Conservation (phyloP, 2,888 invertebrate species). For the Agrotis ipsilon region DNA sequence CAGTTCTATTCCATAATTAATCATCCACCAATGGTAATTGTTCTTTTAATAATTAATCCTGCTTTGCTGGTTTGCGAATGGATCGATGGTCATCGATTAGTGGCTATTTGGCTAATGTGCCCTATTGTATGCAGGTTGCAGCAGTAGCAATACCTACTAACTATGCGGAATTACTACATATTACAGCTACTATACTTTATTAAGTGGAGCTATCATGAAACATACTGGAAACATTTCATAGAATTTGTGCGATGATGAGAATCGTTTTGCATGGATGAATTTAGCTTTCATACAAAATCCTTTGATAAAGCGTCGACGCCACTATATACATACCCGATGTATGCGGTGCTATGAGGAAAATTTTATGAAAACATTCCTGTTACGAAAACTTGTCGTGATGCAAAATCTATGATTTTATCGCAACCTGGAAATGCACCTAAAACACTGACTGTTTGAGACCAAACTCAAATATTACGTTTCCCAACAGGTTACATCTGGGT, state of each 20-base stretch:
- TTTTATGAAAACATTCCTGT: not conserved
- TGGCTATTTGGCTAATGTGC: slow-evolving; percentile 27
- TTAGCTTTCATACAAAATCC: not conserved
- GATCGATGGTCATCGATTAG: slow-evolving; percentile 32
- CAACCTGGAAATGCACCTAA: not conserved
- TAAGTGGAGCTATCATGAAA: not conserved
- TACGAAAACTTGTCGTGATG: not conserved
- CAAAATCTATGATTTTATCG: not conserved
- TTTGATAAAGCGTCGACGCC: not conserved
- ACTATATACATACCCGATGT: not conserved
- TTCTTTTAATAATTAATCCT: slow-evolving; percentile 33
- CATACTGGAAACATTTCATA: not conserved
- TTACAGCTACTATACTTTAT: not conserved
- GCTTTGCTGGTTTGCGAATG: not conserved
- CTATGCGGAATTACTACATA: slow-evolving; percentile 15
- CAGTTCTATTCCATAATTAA: slow-evolving; percentile 1
- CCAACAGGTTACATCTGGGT: not conserved
- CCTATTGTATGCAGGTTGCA: slow-evolving; percentile 23
- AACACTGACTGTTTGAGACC: not conserved
- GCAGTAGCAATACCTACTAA: not conserved
- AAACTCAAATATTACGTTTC: not conserved
- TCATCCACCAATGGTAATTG: slow-evolving; percentile 12
- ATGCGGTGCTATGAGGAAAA: not conserved
- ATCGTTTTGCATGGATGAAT: not conserved
- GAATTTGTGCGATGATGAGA: not conserved